Percentiles rank a stretch among this genome's conserved stretches.
These are phyloP conservation scores for Epistrophella euchroma DNA, from an alignment of 2,888 invertebrate genomes.

Conservation along the genomic window DNA sequence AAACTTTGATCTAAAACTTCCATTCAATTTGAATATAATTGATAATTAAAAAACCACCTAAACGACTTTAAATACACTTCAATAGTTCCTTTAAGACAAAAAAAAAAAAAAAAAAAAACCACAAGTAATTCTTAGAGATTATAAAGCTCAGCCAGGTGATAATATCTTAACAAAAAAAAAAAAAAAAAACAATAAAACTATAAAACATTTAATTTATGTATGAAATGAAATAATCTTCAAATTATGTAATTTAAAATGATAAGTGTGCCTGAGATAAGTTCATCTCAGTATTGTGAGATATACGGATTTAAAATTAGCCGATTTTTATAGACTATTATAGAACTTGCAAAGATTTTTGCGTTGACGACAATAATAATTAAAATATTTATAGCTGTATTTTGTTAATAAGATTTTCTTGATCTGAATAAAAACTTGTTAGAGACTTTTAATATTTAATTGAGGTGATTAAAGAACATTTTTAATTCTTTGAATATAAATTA, in stretches of 20 bases:
- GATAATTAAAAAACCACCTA: conserved; percentile 43
- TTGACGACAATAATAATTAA: conserved; percentile 3
- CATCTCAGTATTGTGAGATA: too few species aligned
- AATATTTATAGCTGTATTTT: conserved; percentile 7
- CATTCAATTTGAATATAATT: conserved; percentile 39
- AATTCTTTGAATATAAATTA: not conserved
- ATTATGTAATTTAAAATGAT: conserved; percentile 26
- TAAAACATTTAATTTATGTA: conserved; percentile 29
- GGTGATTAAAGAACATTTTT: not conserved
- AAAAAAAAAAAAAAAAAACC: not conserved
- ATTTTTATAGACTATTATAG: not conserved
- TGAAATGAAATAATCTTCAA: conserved; percentile 19
- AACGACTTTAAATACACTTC: conserved; percentile 16
- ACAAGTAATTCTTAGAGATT: conserved; percentile 30
- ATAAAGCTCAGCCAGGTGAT: conserved; percentile 18
- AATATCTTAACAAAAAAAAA: not conserved
- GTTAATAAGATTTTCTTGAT: conserved; percentile 15
- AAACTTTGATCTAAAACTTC: conserved; percentile 21
- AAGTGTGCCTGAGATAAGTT: conserved; percentile 16
- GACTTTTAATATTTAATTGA: conserved; percentile 1
- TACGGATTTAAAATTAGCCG: not conserved
- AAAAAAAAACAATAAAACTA: not conserved
- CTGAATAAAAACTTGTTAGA: conserved; percentile 18
- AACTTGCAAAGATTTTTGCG: conserved; percentile 4
- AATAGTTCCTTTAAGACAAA: conserved; percentile 20